Evolutionary conservation across 92 coral and sea anemone species (phyloP), one percentile per base, ranked within the genome.

Genomic region (Blastomussa wellsi): DNA sequence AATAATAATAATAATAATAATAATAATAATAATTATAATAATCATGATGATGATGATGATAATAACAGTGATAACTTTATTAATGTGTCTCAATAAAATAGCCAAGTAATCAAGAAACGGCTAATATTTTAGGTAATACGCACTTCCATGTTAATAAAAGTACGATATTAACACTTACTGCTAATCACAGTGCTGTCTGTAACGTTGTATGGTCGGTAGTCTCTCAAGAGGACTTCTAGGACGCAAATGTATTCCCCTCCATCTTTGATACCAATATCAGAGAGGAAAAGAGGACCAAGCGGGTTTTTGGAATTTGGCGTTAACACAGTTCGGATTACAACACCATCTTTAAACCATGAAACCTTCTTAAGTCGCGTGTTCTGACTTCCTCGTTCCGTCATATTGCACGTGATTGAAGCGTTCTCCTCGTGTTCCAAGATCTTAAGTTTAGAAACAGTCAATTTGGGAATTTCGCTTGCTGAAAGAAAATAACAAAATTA

Each of bases 211-310:
- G 62, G 78, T 19, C 75, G 80, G 16, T 49, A 47, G 53, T 32
- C 19, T 26, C 65, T 76, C 14, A 91, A 48, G 28, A 68, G 24
- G 6, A 84, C 82, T 10, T 85, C 68, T 32, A 91, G 84, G 51
- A 49, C 44, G 67, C 94, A 91, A 5, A 57, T 53, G 59, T 84
- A 91, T 16, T 1, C 59, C 6, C 93, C 93, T 51, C 67, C 93
- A 35, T 90, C 84, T 60, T 79, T 77, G 12, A 84, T 75, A 28
- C 81, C 70, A 48, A 78, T 67, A 35, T 74, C 59, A 31, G 24
- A 57, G 49, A 87, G 57, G 5, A 39, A 57, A 16, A 88, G 13
- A 49, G 91, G 89, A 4, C 57, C 72, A 5, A 90, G 72, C 3
- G 16, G 28, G 20, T 57, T 79, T 10, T 32, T 33, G 2, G 67